phyloP scores from a whole-genome alignment of 1,140 invertebrate genomes.

The Amyelois transitella region DNA sequence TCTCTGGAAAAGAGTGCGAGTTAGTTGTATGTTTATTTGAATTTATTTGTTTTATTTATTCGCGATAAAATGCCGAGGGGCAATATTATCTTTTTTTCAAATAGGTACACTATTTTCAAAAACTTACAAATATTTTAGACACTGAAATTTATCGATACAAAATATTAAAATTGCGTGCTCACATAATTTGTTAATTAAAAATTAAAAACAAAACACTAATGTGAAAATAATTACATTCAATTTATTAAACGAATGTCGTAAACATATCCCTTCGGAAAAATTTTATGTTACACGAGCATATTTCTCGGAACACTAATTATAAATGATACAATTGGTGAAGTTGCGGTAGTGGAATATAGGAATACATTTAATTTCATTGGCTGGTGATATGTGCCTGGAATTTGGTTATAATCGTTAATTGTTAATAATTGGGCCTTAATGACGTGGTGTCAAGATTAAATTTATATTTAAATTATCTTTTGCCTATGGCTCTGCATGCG shows the following conservation, averaged over 20 bases:
- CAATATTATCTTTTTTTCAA: background rate
- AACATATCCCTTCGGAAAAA: too few relatives aligned
- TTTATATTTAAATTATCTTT: too few relatives aligned
- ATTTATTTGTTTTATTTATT: background rate
- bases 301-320: background rate
- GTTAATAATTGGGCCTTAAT: background rate
- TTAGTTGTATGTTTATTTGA: slow-evolving; percentile 30
- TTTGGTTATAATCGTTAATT: background rate
- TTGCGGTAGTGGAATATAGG: background rate
- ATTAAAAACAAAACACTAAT: too few relatives aligned
- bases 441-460: background rate
- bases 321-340: background rate
- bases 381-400: background rate
- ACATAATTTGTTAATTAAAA: too few relatives aligned
- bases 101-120: background rate
- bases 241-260: too few relatives aligned
- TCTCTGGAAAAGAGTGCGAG: slow-evolving; percentile 28
- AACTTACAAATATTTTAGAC: too few relatives aligned
- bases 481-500: too few relatives aligned
- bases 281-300: background rate
- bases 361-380: background rate
- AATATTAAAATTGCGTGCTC: too few relatives aligned
- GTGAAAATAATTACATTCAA: too few relatives aligned
- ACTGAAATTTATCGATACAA: too few relatives aligned
- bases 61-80: background rate